Base-by-base conservation (phyloP, 2,113 vertebrate species). In the Aptenodytes patagonicus region DNA sequence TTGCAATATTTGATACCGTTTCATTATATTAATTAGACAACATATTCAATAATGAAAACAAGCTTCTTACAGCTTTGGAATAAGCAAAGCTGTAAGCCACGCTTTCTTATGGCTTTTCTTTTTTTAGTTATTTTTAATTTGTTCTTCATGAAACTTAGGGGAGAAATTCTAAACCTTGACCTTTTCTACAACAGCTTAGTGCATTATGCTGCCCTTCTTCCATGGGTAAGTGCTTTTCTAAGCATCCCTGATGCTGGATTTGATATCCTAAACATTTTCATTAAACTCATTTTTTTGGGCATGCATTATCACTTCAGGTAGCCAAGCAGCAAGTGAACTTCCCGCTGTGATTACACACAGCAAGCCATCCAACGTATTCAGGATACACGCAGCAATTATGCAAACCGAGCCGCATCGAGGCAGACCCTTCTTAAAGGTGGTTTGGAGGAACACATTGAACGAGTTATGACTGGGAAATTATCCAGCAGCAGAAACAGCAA, bases 181-280 rank as follows among this genome's bases (percentile, higher is more conserved):
- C 71, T 91, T 60, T 87, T 66, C 66, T 46, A 28, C 58, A 10
- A 6, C 44, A 73, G 64, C 72, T 79, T 28, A 54, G 38, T 8
- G 25, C 47, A 36, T 89, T 65, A 16, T 10, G 20, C 78, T 62
- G 88, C n/a, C 69, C 72, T 82, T 51, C 20, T 61, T 71, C 70
- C 69, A 6, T 0, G 9, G 83, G 32, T 78, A 83, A 73, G 70
- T 25, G 85, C 76, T 94, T 95, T 84, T 57, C 94, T 94, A 89
- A 85, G 70, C 54, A 83, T 82, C 64, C 73, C 85, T 68, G 76
- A 61, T 73, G 91, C 71, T 65, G 96, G 71, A 16, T 81, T 93
- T 55, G 89, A 88, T 93, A 92, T 60, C 92, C 80, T 89, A 95
- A 97, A 90, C 97, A 52, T 95, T 96, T 97, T 93, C 95, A 95